These are phyloP conservation scores for Patella ulyssiponensis DNA, from an alignment of 2,888 invertebrate genomes.

Conservation along the genomic window DNA sequence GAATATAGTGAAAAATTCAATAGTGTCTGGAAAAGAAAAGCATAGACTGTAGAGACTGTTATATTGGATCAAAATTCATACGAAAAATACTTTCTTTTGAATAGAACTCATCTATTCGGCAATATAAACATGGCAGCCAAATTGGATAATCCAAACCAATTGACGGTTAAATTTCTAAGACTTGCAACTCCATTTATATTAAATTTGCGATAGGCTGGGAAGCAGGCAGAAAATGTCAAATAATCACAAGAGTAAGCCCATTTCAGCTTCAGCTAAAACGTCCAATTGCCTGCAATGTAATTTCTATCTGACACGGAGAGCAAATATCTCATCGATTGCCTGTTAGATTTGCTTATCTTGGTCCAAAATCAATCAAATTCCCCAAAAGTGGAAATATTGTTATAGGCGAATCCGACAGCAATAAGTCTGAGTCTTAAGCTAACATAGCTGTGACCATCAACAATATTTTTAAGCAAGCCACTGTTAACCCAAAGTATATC, in stretches of 20 bases:
- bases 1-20: no score
- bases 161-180: slow-evolving; percentile 18
- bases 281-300: slow-evolving; percentile 19
- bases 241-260: neutral
- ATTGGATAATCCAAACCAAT: slow-evolving; percentile 28
- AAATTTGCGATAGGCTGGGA: neutral
- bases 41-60: no score
- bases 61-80: no score
- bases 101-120: no score
- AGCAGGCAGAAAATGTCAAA: slow-evolving; percentile 5
- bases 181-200: slow-evolving; percentile 1
- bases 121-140: slow-evolving; percentile 1
- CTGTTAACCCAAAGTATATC: no score
- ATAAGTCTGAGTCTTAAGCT: no score
- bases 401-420: neutral
- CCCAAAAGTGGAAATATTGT: slow-evolving; percentile 12
- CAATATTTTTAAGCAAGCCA: no score
- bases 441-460: no score
- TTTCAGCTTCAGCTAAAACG: neutral
- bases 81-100: no score
- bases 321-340: slow-evolving; percentile 33
- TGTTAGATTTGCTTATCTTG: slow-evolving; percentile 8
- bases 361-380: slow-evolving; percentile 21
- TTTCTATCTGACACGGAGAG: slow-evolving; percentile 32
- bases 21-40: no score